Evolutionary conservation across 1,140 invertebrate genomes (phyloP).

Genomic region (Oscheius sp.): DNA sequence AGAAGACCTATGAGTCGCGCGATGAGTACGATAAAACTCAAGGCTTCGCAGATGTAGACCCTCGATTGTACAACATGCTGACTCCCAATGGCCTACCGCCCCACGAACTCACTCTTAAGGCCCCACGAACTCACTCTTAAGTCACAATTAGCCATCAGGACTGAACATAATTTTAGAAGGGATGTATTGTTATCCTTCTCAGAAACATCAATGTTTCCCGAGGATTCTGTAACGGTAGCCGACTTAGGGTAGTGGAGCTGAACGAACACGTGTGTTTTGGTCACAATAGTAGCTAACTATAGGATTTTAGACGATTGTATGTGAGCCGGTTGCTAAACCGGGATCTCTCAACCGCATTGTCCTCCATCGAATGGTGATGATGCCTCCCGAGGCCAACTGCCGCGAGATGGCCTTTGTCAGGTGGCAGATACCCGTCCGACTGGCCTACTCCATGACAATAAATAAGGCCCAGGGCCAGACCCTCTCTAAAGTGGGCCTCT

Average conservation of each 20-base stretch:
- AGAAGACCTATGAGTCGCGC: background rate
- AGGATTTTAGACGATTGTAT: slow-evolving; percentile 13
- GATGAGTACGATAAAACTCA: background rate
- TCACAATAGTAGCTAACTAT: slow-evolving; percentile 5
- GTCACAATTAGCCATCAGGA: background rate
- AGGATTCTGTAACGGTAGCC: slow-evolving; percentile 62
- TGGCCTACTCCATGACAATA: slow-evolving; percentile 66
- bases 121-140: no score
- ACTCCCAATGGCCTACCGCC: slow-evolving; percentile 60
- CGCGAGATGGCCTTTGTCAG: slow-evolving; percentile 34
- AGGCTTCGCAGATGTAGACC: slow-evolving; percentile 19
- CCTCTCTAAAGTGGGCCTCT: slow-evolving; percentile 51
- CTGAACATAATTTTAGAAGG: slow-evolving; percentile 51
- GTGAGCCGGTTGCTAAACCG: slow-evolving; percentile 11
- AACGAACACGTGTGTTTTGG: slow-evolving; percentile 25
- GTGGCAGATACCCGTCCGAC: slow-evolving; percentile 65
- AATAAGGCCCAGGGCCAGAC: slow-evolving; percentile 67
- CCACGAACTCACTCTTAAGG: slow-evolving; percentile 61
- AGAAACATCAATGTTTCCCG: background rate
- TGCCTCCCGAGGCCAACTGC: background rate
- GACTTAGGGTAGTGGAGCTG: slow-evolving; percentile 49
- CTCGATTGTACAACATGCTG: slow-evolving; percentile 40
- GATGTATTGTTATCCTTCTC: background rate
- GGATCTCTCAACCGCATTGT: background rate
- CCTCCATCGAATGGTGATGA: slow-evolving; percentile 14